A percentile compares a stretch with the other conserved stretches of the same genome.
Conservation (phyloP, 2,888 invertebrate genomes). For the Leptinotarsa tumamoca region DNA sequence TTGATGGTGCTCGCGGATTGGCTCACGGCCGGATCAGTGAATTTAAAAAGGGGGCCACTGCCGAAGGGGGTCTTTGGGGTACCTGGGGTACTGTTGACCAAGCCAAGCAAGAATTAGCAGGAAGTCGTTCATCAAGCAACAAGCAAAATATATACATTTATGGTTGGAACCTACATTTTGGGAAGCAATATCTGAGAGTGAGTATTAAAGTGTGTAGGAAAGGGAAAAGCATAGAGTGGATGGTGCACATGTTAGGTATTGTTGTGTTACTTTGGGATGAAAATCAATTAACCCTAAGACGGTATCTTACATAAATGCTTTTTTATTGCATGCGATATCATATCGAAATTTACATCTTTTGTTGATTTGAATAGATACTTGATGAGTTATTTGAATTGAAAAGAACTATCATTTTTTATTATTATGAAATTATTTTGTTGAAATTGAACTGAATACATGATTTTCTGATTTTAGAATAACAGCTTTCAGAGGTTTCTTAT, state of each 20-base stretch:
- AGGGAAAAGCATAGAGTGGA: background rate
- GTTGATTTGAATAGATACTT: too few species aligned
- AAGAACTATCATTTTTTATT: too few species aligned
- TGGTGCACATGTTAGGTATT: constrained; percentile 4
- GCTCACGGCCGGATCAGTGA: constrained; percentile 90
- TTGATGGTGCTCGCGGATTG: constrained; percentile 95
- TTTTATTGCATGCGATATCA: too few species aligned
- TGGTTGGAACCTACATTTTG: background rate
- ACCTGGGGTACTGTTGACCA: constrained; percentile 77
- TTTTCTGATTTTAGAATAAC: too few species aligned
- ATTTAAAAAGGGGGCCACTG: constrained; percentile 84
- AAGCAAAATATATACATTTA: constrained; percentile 30
- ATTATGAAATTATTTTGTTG: too few species aligned
- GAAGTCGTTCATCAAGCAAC: constrained; percentile 33
- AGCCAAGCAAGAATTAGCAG: constrained; percentile 50
- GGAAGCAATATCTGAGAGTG: background rate
- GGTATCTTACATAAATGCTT: background rate
- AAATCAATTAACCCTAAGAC: background rate
- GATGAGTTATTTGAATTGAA: too few species aligned
- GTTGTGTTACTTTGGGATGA: background rate
- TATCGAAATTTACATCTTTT: too few species aligned
- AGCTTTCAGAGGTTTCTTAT: too few species aligned
- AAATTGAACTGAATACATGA: too few species aligned
- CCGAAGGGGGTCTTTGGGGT: constrained; percentile 71
- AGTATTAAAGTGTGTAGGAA: background rate